Base-by-base conservation (phyloP, 1,140 invertebrate species). In the Hetaerina americana region DNA sequence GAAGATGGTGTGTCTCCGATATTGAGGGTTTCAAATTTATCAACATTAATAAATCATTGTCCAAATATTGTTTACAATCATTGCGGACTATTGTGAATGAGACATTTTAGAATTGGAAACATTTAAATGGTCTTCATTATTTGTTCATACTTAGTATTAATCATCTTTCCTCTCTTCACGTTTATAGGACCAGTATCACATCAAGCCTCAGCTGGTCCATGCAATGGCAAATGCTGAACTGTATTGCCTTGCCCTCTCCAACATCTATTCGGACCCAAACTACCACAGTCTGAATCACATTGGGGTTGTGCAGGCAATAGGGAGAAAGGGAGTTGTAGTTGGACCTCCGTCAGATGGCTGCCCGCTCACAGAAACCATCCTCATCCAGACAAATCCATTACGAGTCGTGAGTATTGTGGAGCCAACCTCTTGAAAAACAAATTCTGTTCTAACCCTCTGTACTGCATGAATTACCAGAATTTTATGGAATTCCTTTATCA, bases 191-290 rank as follows among this genome's bases (percentile, higher is more conserved):
- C 90, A 92, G 80, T 92, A 97, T 81, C 92, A 95, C 78, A 85
- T 98, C 72, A 97, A 97, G 81, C 95, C 96, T 66, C 90, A 94
- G 75, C 92, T 99, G 75, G 89, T 95, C 57, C 92, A 96, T 77
- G 88, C 90, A 27, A 84, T 99, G 76, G 93, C 94, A 73, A 97
- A 93, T 84, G 96, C 95, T 74, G 96, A 98, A 81, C 85, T 98
- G 24, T 99, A 99, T 84, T 97, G 95, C 82, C 85, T 95, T 80
- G 95, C 95, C 67, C 85, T 98, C 80, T 91, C 92, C 75, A 97
- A 96, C 83, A 95, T 99, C 81, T 98, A 98, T 82, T 93, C 93
- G 69, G 96, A 99, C 85, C 94, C 94, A 71, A 95, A 96, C 82
- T 95, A 95, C 82, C 90, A 95, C 83, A 94, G 93, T 83, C 87